Base-by-base conservation (phyloP, 2,797 vertebrate genomes). In the Champsocephalus esox region DNA sequence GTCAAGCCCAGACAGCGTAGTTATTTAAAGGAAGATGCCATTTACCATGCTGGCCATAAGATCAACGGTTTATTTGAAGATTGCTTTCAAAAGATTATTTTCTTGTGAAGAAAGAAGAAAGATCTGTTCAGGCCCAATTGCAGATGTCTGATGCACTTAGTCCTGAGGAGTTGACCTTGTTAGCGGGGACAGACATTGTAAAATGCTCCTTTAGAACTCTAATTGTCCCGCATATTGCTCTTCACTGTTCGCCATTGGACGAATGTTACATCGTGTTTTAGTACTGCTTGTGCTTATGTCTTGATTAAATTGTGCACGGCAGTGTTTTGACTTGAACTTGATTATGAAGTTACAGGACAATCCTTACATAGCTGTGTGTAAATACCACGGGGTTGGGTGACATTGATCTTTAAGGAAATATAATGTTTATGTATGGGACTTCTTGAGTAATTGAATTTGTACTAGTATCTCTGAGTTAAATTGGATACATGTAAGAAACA, bases 31-130 rank as follows among this genome's bases (percentile, higher is more conserved):
- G 87, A 89, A 93, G 90, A 74, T 84, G 89, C 82, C 87, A 81
- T 92, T 93, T 86, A 88, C 77, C 70, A 76, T 64, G 77, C 79
- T 32, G 65, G 68, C 82, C 84, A 75, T 68, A 60, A 82, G 85
- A 92, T 89, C 87, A 87, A 76, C 75, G 80, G 83, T 91, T 93
- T 92, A 92, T 94, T 94, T 93, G 87, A 92, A 87, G 90, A 93
- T 92, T 82, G 89, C 83, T 92, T 90, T 92, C 77, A 77, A 88
- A 92, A 85, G 82, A 87, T 87, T 77, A 68, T 88, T 77, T 83
- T 82, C 77, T 73, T 74, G 75, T 66, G 67, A 75, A 59, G 66
- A 61, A 74, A 82, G 83, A 83, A 86, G 79, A 82, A 81, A 67
- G 57, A 68, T 70, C 79, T 84, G 81, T 91, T 91, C 80, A 88